Evolutionary conservation across 2,113 vertebrate species (phyloP).

Genomic region (Accipiter cooperii): DNA sequence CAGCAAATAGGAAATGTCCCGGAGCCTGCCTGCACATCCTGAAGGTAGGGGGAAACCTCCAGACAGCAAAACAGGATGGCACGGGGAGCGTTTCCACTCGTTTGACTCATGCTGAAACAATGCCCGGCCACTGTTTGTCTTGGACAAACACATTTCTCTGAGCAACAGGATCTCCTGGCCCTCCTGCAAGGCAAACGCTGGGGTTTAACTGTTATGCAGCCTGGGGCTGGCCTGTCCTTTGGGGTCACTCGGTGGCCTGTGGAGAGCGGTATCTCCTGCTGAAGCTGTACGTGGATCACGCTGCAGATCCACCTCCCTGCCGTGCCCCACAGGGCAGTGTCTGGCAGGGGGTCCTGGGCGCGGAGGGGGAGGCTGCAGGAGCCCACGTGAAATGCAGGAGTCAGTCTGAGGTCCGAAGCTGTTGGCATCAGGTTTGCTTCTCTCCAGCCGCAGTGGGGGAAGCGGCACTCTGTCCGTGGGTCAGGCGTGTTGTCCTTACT

Average conservation of each 20-base stretch:
- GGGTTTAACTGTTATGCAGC: neutral
- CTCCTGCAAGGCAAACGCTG: neutral
- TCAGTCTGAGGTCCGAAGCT: rapidly evolving
- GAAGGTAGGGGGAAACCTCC: conserved; percentile 54
- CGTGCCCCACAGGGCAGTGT: rapidly evolving
- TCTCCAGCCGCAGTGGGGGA: rapidly evolving
- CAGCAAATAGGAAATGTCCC: conserved; percentile 14
- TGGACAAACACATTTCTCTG: conserved; percentile 27
- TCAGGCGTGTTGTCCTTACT: neutral
- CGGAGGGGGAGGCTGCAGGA: neutral
- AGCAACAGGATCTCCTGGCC: conserved; percentile 40
- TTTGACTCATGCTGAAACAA: conserved; percentile 65
- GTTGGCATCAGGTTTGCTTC: rapidly evolving
- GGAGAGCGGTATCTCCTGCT: neutral
- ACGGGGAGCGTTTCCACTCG: conserved; percentile 14
- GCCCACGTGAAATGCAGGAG: neutral
- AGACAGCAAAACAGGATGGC: conserved; percentile 66
- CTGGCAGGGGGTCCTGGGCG: neutral
- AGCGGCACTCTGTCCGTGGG: rapidly evolving
- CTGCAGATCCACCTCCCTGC: neutral
- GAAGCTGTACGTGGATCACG: neutral
- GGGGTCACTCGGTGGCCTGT: neutral
- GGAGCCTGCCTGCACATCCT: conserved; percentile 32
- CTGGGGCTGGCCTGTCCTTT: neutral
- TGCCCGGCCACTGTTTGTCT: conserved; percentile 55